Base-by-base conservation (phyloP, 2,888 invertebrate genomes). In the Carcina quercana region DNA sequence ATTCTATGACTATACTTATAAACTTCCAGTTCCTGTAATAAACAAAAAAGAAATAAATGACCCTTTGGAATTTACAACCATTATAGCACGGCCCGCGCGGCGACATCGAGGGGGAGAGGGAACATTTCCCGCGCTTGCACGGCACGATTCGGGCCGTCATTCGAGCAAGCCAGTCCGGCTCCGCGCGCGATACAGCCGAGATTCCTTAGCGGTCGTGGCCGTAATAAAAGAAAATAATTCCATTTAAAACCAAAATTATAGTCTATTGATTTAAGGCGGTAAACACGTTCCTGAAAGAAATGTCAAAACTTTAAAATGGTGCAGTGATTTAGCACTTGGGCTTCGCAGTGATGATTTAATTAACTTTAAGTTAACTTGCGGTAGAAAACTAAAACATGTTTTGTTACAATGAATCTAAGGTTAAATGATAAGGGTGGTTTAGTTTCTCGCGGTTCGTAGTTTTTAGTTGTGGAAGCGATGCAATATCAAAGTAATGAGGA, bases 401-500 rank as follows among this genome's bases (percentile, higher is more conserved):
- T 49, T 50, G 43, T 50, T 59, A 78, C 63, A 56, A 80, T 80
- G 80, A 60, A 68, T 68, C 57, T 64, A 66, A 72, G 57, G 57
- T 69, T 53, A 62, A 70, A 64, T 62, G 62, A 38, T 67, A 72
- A 58, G 69, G 68, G 78, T 79, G 74, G 64, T 72, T 69, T 68
- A 67, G 70, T 69, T 69, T 53, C 55, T 68, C 59, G 53, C 53
- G 52, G 48, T 43, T 50, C 43, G 44, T 61, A 61, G 64, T 59
- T n/a, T n/a, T n/a, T 66, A 66, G 70, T n/a, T 73, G 75, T 65
- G 53, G 69, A 71, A 80, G 82, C 67, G 61, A 83, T 83, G 83
- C 83, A 83, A 83, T 82, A 63, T 78, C 78, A 66, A 76, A 75
- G 68, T 56, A 79, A 78, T 69, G 82, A 78, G 36, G 83, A 82